phyloP scores from a whole-genome alignment of 2,888 invertebrate genomes.

The Patella caerulea region DNA sequence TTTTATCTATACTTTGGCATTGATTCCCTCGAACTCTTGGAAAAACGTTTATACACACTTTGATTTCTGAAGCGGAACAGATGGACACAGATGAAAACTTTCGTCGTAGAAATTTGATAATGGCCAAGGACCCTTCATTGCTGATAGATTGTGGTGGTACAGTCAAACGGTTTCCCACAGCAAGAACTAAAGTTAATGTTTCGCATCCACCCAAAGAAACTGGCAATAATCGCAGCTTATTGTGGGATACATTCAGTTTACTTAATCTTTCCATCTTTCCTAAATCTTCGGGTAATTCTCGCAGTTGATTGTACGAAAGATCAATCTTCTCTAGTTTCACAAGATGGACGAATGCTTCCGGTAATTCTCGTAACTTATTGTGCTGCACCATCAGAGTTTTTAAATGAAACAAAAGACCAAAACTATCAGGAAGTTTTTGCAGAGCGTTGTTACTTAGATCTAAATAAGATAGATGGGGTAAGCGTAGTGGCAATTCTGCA shows the following conservation, averaged over 20 bases:
- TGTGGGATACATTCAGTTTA: slow-evolving; percentile 65
- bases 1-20: slow-evolving; percentile 62
- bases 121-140: slow-evolving; percentile 64
- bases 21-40: slow-evolving; percentile 68
- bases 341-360: slow-evolving; percentile 62
- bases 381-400: slow-evolving; percentile 60
- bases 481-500: slow-evolving; percentile 65
- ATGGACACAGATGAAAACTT: slow-evolving; percentile 4
- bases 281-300: slow-evolving; percentile 62
- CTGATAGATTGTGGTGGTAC: slow-evolving; percentile 66
- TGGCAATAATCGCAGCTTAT: slow-evolving; percentile 66
- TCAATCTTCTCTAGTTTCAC: slow-evolving; percentile 68
- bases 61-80: neutral
- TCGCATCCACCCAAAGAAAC: slow-evolving; percentile 59
- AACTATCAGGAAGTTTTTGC: slow-evolving; percentile 64
- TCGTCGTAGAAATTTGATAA: slow-evolving; percentile 60
- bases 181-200: slow-evolving; percentile 60
- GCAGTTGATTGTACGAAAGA: slow-evolving; percentile 64
- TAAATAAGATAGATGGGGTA: slow-evolving; percentile 68
- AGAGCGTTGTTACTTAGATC: slow-evolving; percentile 69
- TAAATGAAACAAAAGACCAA: slow-evolving; percentile 69
- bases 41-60: slow-evolving; percentile 41
- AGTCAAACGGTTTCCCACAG: slow-evolving; percentile 60
- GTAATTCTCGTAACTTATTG: slow-evolving; percentile 63
- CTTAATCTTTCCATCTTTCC: slow-evolving; percentile 64